A percentile compares a stretch with the other conserved stretches of the same genome.
Conservation (phyloP, 2,888 invertebrate species). For the Thumatha senex region DNA sequence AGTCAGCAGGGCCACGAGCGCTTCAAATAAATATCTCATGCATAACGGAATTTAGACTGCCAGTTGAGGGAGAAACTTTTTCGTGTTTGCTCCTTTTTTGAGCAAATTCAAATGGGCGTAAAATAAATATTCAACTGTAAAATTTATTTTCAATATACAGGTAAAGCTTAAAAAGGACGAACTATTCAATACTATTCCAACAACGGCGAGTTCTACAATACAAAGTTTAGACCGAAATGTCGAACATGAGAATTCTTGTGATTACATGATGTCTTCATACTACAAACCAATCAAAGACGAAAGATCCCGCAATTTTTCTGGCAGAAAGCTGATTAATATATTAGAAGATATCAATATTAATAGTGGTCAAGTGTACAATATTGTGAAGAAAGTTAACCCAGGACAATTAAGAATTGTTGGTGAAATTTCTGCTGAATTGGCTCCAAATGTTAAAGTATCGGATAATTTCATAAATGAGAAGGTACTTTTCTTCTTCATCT, state of each 20-base stretch:
- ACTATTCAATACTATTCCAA: constrained; percentile 23
- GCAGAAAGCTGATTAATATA: constrained; percentile 67
- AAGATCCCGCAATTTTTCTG: constrained; percentile 48
- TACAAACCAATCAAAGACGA: constrained; percentile 40
- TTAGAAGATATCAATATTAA: constrained; percentile 63
- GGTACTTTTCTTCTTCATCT: no score
- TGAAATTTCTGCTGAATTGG: constrained; percentile 40
- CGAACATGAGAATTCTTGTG: constrained; percentile 28
- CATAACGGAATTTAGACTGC: no score
- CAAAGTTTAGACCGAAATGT: constrained; percentile 26
- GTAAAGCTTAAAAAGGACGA: constrained; percentile 48
- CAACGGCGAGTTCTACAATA: constrained; percentile 23
- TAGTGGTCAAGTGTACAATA: constrained; percentile 48
- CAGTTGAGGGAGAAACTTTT: no score
- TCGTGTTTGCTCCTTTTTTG: no score
- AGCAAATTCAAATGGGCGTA: no score
- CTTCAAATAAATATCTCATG: no score
- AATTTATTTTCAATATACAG: constrained; percentile 24
- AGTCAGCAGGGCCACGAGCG: no score
- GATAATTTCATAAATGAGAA: constrained; percentile 6
- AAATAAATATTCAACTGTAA: no score
- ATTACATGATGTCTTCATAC: constrained; percentile 43
- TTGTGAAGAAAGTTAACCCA: constrained; percentile 55
- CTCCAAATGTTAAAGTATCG: constrained; percentile 3
- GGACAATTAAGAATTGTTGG: constrained; percentile 49